Evolutionary conservation across 2,888 invertebrate species (phyloP), one percentile per base, ranked within the genome.

Genomic region (Allolobophora icterica): DNA sequence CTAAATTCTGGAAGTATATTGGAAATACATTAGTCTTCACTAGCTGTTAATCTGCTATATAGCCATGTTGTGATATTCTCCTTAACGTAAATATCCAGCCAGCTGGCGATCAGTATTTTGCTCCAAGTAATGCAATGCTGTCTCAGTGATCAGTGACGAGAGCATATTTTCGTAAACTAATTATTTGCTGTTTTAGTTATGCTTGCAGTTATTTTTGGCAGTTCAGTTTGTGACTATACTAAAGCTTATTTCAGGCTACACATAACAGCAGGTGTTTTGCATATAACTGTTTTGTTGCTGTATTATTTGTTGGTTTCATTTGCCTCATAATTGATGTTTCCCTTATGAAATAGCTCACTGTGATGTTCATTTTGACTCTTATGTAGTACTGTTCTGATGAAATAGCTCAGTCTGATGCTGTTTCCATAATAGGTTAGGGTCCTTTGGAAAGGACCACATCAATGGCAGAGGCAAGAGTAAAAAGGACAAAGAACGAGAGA

Each of bases 401-500:
- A 71, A n/a, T 71, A 71, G 19, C 11, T 87, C 35, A 87, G 35
- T 35, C n/a, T 87, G 87, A 38, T 34, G 87, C 38, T 35, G 35
- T 87, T 87, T 87, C 71, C 13, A n/a, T 71, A 71, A 71, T n/a
- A 71, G 71, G 71, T 71, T 71, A 71, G 71, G 71, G 71, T 71
- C 71, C 8, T 71, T 87, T 17, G 87, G 87, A 87, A 87, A 87
- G 34, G 87, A 87, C 5, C 84, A 84, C 35, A 35, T 84, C 34
- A 87, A 35, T 34, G 38, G 38, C 87, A 38, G 35, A 35, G 35
- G 87, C 35, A 87, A 38, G 35, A 87, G 87, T 35, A 38, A 38
- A 87, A 87, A 87, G n/a, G 87, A 38, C 35, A 38, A 87, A 87
- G 87, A 87, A 87, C 21, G 35, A 87, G 87, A 87, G 38, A 38